Percentiles rank a stretch among this genome's conserved stretches.
phyloP scores from a whole-genome alignment of 1,140 invertebrate species.

The Tetramorium parvispinum region DNA sequence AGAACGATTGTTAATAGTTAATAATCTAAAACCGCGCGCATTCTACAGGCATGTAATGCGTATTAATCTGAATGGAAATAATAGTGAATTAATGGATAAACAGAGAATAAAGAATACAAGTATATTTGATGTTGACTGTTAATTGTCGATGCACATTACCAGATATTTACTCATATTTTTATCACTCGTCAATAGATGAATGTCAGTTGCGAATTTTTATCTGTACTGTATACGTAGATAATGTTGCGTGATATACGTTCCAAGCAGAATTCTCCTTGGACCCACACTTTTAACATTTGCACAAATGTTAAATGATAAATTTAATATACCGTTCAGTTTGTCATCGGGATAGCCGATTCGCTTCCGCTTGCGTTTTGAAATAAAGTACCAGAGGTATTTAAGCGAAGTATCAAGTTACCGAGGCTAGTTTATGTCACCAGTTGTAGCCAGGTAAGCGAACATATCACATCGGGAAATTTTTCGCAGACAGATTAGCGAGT shows the following conservation, averaged over 20 bases:
- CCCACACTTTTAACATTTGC: slow-evolving; percentile 54
- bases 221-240: slow-evolving; percentile 14
- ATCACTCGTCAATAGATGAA: not conserved
- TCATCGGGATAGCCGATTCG: not conserved
- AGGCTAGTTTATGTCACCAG: not conserved
- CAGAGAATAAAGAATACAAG: not conserved
- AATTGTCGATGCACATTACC: not conserved
- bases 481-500: not conserved
- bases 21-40: not conserved
- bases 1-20: not conserved
- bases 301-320: slow-evolving; percentile 37
- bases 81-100: not conserved
- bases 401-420: not conserved
- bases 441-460: slow-evolving; percentile 7
- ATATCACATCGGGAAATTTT: not conserved
- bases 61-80: not conserved
- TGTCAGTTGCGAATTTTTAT: slow-evolving; percentile 21
- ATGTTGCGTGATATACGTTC: not conserved
- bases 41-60: not conserved
- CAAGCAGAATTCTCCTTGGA: not conserved
- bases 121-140: not conserved
- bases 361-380: not conserved
- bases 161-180: not conserved
- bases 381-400: not conserved
- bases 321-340: not conserved